Evolutionary conservation across 1,140 invertebrate genomes (phyloP).

Genomic region (Bombus confusus): DNA sequence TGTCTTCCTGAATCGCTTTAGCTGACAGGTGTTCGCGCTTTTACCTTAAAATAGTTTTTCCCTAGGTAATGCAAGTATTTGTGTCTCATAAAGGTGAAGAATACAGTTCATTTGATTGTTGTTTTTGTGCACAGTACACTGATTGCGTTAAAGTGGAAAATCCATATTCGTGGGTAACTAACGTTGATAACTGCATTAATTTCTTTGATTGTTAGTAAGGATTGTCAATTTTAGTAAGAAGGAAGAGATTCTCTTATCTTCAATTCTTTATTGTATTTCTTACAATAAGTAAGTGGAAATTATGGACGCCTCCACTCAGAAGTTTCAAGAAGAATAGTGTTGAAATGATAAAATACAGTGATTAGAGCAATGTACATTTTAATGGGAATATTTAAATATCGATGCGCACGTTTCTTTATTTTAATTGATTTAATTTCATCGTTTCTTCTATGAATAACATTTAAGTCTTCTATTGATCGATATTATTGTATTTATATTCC

Average conservation of each 20-base stretch:
- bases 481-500: background rate
- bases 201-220: no score
- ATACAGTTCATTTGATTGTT: background rate
- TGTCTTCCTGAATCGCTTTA: conserved; percentile 1
- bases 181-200: no score
- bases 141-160: no score
- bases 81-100: background rate
- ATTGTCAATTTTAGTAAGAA: no score
- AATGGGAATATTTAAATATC: background rate
- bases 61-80: background rate
- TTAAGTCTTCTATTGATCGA: background rate
- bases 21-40: conserved; percentile 1
- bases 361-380: background rate
- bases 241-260: no score
- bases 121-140: background rate
- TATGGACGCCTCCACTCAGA: no score
- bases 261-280: background rate
- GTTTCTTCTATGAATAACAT: background rate
- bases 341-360: background rate
- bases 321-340: background rate
- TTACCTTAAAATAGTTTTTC: conserved; percentile 18
- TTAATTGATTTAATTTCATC: background rate
- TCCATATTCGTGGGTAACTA: no score
- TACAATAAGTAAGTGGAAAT: background rate
- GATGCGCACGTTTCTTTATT: background rate